phyloP scores from a whole-genome alignment of 2,797 vertebrate species.

The Scyliorhinus canicula region DNA sequence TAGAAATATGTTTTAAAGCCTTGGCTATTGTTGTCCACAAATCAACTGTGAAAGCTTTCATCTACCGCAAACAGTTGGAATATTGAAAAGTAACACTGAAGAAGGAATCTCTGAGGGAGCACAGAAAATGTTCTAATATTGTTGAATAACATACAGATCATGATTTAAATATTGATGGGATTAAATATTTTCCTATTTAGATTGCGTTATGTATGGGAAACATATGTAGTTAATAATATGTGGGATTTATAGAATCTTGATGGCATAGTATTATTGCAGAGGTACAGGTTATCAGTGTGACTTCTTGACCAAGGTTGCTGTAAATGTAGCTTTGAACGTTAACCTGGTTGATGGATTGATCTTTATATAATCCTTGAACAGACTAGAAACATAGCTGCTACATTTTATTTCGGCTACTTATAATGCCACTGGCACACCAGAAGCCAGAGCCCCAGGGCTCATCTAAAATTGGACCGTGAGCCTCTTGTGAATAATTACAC shows the following conservation, averaged over 20 bases:
- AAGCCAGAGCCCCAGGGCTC: neutral
- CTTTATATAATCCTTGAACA: neutral
- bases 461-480: neutral
- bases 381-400: neutral
- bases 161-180: neutral
- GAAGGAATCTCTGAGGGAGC: neutral
- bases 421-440: neutral
- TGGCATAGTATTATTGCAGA: neutral
- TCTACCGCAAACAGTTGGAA: neutral
- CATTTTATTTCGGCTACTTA: neutral
- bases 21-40: neutral
- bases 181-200: neutral
- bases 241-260: neutral
- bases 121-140: neutral
- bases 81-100: neutral
- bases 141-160: neutral
- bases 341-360: neutral
- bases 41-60: conserved; percentile 7
- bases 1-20: neutral
- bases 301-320: neutral
- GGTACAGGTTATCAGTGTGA: neutral
- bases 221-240: neutral
- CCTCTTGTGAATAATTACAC: neutral
- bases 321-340: neutral
- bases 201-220: neutral